Conservation (phyloP, 2,113 vertebrate species). For the Crotalus horridus region DNA sequence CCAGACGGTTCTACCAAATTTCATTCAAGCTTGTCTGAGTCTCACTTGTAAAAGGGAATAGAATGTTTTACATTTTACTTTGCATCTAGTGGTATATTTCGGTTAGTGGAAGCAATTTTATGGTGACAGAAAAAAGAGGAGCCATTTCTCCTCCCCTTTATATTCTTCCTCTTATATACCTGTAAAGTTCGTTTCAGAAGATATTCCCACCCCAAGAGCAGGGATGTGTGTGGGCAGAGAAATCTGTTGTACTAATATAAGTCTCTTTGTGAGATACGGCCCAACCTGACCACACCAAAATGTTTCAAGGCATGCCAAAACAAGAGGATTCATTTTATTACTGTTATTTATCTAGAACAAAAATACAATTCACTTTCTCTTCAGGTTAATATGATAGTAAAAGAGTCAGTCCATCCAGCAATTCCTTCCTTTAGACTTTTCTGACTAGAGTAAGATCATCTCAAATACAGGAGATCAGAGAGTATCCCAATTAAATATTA, state of each 20-base stretch:
- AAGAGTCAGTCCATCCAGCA: not conserved
- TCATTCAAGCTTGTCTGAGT: not conserved
- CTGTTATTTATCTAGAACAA: not conserved
- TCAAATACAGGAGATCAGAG: not conserved
- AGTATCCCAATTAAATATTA: not conserved
- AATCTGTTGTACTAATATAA: not conserved
- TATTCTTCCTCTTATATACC: not conserved
- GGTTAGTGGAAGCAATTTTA: not conserved
- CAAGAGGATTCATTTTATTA: not conserved
- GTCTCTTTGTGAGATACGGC: not conserved
- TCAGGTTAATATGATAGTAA: not conserved
- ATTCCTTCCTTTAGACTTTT: not conserved
- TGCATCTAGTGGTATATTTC: not conserved
- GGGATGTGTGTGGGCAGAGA: not conserved
- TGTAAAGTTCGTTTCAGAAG: not conserved
- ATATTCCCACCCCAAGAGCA: not conserved
- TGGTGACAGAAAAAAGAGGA: not conserved
- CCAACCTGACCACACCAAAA: not conserved
- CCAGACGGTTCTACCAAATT: not conserved
- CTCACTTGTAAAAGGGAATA: not conserved
- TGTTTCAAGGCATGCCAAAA: not conserved
- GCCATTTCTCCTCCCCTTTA: not conserved
- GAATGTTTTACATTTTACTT: not conserved
- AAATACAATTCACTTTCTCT: not conserved
- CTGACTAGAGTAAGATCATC: not conserved